Evolutionary conservation across 2,113 vertebrate species (phyloP).

Genomic region (Elephas maximus): DNA sequence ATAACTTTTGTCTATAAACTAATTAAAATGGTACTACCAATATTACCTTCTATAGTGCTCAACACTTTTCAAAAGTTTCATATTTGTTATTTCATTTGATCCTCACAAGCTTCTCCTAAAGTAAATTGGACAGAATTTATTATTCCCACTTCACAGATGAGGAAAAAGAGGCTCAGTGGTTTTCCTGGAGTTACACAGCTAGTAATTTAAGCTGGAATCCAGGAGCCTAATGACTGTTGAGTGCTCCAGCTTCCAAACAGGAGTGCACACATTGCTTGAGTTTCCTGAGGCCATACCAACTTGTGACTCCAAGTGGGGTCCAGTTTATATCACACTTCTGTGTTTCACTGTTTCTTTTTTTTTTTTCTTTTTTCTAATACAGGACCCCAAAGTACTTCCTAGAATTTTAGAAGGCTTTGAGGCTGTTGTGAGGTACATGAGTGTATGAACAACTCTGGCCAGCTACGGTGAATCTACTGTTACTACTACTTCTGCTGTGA

Average conservation of each 20-base stretch:
- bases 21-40: not conserved
- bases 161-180: no score
- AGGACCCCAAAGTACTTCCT: not conserved
- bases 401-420: slow-evolving; percentile 40
- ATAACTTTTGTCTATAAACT: not conserved
- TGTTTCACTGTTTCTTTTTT: not conserved
- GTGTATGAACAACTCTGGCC: not conserved
- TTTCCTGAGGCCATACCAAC: not conserved
- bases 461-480: not conserved
- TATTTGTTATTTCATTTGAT: not conserved
- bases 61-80: slow-evolving; percentile 19
- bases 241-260: not conserved
- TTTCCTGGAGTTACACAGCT: slow-evolving; percentile 7
- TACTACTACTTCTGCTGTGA: not conserved
- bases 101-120: not conserved
- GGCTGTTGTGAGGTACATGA: not conserved
- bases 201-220: not conserved
- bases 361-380: not conserved
- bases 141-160: no score
- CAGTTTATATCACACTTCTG: not conserved
- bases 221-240: not conserved
- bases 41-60: not conserved
- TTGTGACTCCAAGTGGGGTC: not conserved
- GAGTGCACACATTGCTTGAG: not conserved
- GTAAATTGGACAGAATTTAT: slow-evolving; percentile 18